phyloP scores from a whole-genome alignment of 1,140 invertebrate genomes.

The Heliconius melpomene region DNA sequence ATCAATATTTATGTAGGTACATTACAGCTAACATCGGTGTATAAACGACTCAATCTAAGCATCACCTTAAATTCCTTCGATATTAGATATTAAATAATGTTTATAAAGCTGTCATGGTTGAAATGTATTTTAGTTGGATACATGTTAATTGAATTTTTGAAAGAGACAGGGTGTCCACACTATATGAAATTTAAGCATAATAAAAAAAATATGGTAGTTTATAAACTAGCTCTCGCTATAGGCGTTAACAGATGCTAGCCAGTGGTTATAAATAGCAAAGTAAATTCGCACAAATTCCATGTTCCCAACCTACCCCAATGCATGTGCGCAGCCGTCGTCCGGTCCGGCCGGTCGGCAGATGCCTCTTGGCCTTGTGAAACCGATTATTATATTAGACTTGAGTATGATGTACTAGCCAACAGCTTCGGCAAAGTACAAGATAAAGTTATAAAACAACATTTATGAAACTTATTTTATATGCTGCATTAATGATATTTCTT shows the following conservation, averaged over 20 bases:
- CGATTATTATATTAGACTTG: constrained; percentile 10
- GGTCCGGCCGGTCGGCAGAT: constrained; percentile 53
- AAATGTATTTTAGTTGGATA: constrained; percentile 7
- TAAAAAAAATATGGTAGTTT: not conserved
- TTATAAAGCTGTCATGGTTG: not conserved
- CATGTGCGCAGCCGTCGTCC: constrained; percentile 48
- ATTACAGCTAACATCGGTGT: not conserved
- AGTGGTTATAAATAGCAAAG: constrained; percentile 14
- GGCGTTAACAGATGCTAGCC: constrained; percentile 8
- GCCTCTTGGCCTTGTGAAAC: constrained; percentile 34
- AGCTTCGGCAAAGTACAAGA: not conserved
- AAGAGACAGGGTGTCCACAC: not conserved
- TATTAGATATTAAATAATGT: not conserved
- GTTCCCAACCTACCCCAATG: constrained; percentile 40
- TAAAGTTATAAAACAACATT: not conserved
- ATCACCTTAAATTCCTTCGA: not conserved
- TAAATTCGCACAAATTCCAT: constrained; percentile 34
- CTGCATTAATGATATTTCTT: not conserved
- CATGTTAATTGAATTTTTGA: not conserved
- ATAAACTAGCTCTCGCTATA: not conserved
- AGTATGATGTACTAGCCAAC: not conserved
- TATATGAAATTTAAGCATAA: not conserved
- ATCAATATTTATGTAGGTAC: not conserved
- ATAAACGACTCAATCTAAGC: not conserved
- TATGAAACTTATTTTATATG: not conserved